Evolutionary conservation across 1,140 invertebrate genomes (phyloP), one percentile per base, ranked within the genome.

Genomic region (Drosophila cardini): DNA sequence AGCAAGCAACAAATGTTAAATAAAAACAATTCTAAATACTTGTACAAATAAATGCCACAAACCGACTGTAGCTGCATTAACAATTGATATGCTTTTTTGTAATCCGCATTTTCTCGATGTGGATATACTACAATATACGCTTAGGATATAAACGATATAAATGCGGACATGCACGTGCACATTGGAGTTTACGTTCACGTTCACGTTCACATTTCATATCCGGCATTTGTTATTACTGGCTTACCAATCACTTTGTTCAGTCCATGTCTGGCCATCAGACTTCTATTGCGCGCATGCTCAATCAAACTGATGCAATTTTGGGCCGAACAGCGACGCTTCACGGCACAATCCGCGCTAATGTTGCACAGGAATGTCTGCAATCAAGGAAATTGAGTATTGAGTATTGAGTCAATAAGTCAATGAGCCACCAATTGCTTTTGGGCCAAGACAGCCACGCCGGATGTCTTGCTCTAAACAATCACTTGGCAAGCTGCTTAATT

Each of bases 251-350:
- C 79, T 87, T 91, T 91, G 72, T 69, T 83, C 5, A 92, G 71
- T 62, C 78, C 85, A 55, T 92, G 80, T 21, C 79, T 84, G 61
- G 87, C 87, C 87, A 92, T 91, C 40, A 87, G 67, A 11, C 78
- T 79, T 50, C 78, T 91, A 79, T 90, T 84, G 69, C 80, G 79
- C 38, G 91, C 79, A 85, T 92, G 67, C 74, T 92, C 87, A 63
- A 92, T 90, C 60, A 92, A 73, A 62, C 78, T 92, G 42, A 92
- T 91, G 76, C 91, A 91, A 75, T 91, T 92, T 65, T 92, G 90
- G 26, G 91, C 80, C 16, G 91, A 91, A 50, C 91, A 92, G 30
- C 91, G 74, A 36, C 91, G 78, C 70, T 92, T 92, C 4, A 91
- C 82, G 0, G 90, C 84, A 63, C 91, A 92, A 45, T 92, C 90